Conservation (phyloP, 2,113 vertebrate species). For the Tragelaphus imberbis region DNA sequence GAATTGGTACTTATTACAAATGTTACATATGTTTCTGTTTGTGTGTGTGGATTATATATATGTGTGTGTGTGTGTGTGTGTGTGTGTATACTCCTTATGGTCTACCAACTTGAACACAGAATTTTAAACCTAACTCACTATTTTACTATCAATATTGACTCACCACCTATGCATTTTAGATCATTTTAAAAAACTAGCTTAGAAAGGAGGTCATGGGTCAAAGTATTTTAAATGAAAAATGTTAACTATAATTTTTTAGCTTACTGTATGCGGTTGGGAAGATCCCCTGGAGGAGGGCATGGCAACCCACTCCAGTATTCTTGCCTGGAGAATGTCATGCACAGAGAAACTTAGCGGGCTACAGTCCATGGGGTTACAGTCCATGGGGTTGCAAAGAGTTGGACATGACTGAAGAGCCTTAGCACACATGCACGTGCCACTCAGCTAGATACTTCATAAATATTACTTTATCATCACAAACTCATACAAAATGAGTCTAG, state of each 20-base stretch:
- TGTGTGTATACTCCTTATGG: neutral
- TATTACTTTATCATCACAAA: neutral
- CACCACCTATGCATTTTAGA: neutral
- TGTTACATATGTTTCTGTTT: neutral
- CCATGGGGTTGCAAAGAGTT: neutral
- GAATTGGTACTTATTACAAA: neutral
- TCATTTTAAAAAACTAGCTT: neutral
- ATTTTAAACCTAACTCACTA: neutral
- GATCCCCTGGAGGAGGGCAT: neutral
- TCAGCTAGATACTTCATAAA: neutral
- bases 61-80: accelerated
- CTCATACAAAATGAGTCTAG: neutral
- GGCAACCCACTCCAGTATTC: neutral
- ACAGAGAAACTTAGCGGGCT: neutral
- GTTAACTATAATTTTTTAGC: neutral
- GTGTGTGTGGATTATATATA: too few species aligned
- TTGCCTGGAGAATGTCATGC: neutral
- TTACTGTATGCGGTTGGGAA: neutral
- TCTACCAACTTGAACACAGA: neutral
- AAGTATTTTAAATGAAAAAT: neutral
- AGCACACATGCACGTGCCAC: accelerated
- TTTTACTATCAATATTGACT: neutral
- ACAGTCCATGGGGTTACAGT: neutral
- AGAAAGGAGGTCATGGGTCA: neutral
- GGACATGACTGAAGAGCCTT: neutral